Evolutionary conservation across 92 coral and sea anemone species (phyloP).

Genomic region (Metridium senile): DNA sequence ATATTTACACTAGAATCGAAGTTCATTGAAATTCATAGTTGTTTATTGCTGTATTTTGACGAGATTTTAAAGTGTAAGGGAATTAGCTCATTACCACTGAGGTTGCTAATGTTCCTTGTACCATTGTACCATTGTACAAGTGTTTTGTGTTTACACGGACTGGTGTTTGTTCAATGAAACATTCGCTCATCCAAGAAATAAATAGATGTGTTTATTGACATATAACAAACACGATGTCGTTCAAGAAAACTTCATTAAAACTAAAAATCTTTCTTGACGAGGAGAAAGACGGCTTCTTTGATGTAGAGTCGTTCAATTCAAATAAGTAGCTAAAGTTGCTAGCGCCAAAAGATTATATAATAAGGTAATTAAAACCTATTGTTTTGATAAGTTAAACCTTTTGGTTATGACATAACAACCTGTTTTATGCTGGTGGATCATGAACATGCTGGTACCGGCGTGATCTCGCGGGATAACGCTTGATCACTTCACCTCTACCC

Average conservation of each 20-base stretch:
- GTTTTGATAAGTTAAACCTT: not conserved
- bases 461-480: conserved; percentile 33
- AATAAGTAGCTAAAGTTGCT: not conserved
- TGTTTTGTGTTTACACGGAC: not conserved
- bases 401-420: conserved; percentile 20
- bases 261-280: not conserved
- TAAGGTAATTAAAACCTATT: conserved; percentile 1
- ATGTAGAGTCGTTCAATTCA: not conserved
- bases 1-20: too few species aligned
- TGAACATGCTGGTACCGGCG: conserved; percentile 28
- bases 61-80: too few species aligned
- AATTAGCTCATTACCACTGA: too few species aligned
- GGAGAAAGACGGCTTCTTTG: not conserved
- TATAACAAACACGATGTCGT: not conserved
- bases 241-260: not conserved
- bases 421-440: conserved; percentile 7
- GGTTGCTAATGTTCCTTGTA: too few species aligned
- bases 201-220: conserved; percentile 7
- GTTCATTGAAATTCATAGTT: too few species aligned
- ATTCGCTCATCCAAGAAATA: conserved; percentile 28
- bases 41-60: too few species aligned
- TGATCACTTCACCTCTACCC: conserved; percentile 29
- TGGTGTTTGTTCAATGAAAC: conserved; percentile 2
- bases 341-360: not conserved
- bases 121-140: too few species aligned